Conservation (phyloP, 92 coral and sea anemone species). For the Phenganax marumi region DNA sequence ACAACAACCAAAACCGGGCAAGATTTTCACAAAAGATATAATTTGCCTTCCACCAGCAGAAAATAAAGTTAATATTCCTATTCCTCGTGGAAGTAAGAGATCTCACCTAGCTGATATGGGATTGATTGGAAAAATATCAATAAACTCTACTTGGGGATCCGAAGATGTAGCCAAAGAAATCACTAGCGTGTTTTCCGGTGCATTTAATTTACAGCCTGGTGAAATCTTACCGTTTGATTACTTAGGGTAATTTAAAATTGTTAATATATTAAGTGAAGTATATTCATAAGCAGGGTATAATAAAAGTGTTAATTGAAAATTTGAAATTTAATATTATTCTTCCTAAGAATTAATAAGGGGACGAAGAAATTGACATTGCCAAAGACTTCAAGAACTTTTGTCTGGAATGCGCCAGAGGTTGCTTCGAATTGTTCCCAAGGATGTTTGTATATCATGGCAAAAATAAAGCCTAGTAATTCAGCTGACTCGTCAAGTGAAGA, state of each 20-base stretch:
- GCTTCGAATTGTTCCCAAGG: constrained; percentile 43
- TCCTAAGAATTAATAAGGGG: constrained; percentile 45
- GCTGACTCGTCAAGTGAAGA: not conserved
- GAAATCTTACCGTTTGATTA: constrained; percentile 22
- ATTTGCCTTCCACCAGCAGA: constrained; percentile 14
- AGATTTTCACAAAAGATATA: constrained; percentile 16
- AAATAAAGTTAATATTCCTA: not conserved
- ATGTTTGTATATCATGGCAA: constrained; percentile 38
- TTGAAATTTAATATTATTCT: not conserved
- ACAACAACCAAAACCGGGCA: constrained; percentile 15
- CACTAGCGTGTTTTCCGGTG: constrained; percentile 7
- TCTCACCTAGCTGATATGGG: constrained; percentile 5
- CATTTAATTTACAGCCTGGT: constrained; percentile 13
- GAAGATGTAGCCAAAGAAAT: constrained; percentile 22
- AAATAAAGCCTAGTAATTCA: not conserved
- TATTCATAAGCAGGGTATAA: not conserved
- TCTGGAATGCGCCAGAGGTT: constrained; percentile 57
- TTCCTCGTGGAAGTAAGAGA: constrained; percentile 26
- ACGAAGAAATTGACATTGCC: constrained; percentile 44
- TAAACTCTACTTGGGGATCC: constrained; percentile 3
- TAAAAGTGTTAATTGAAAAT: not conserved
- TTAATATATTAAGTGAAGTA: not conserved
- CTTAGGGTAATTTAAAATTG: constrained; percentile 13
- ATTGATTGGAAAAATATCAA: constrained; percentile 20
- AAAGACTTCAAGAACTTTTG: constrained; percentile 31